Base-by-base conservation (phyloP, 2,113 vertebrate species). In the Pangasianodon gigas region DNA sequence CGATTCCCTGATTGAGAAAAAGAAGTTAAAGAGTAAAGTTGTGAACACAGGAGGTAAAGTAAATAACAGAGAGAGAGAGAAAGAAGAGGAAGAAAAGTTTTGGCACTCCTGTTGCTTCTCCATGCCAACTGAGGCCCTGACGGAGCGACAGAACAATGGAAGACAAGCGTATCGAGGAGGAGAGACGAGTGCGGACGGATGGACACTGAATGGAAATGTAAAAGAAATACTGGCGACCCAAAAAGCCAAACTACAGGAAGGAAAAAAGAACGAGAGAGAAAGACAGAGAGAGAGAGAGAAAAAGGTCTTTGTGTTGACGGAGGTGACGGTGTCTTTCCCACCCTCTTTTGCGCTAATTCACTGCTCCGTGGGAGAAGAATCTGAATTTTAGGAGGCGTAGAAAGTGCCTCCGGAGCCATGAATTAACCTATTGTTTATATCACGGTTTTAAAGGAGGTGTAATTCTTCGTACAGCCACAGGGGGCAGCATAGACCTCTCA, bases 101-200 rank as follows among this genome's bases (percentile, higher is more conserved):
- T 90, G 84, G 89, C 89, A n/a, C 84, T 69, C 18, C 11, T 8
- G 9, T 13, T n/a, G 4, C 3, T 75, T 81, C 67, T 82, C 89
- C 84, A 86, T 86, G 89, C 89, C 89, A 90, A 90, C 84, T 81
- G 84, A 56, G 89, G 84, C 71, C 89, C 89, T 81, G 58, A 86
- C 37, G 6, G 60, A 90, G 84, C 18, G 16, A 67, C 74, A 19
- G 75, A 86, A 81, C 60, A 90, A 90, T 84, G 48, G 74, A 69
- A 62, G 41, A 26, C 84, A 62, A 86, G 75, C 0, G 14, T 26
- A 54, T 24, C 8, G 56, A 54, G 29, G 32, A 81, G 77, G 89
- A 90, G 60, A 67, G 58, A 86, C 48, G 48, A 81, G 75, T 69
- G 84, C 21, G 11, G 84, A 81, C 26, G 14, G 71, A 86, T 74